Evolutionary conservation across 2,888 invertebrate genomes (phyloP).

Genomic region (Notodonta dromedarius): DNA sequence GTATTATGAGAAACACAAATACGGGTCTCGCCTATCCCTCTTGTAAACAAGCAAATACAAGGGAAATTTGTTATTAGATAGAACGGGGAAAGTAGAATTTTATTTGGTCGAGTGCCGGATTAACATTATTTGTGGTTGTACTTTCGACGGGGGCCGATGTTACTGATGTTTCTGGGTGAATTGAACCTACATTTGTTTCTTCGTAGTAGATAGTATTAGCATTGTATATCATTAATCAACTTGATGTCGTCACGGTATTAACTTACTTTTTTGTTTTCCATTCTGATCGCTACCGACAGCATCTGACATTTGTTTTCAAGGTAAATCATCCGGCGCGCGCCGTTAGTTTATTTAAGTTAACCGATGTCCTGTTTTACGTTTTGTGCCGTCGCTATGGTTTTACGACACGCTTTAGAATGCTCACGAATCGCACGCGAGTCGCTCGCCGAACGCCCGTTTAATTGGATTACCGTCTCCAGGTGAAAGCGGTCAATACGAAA

Average conservation of each 20-base stretch:
- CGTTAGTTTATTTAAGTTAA: constrained; percentile 46
- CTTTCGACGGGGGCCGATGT: constrained; percentile 2
- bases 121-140: neutral
- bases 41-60: constrained; percentile 4
- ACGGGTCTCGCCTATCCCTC: constrained; percentile 1
- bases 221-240: constrained; percentile 23
- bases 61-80: constrained; percentile 2
- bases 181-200: constrained; percentile 3
- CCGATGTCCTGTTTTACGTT: constrained; percentile 39
- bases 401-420: constrained; percentile 52
- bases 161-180: neutral
- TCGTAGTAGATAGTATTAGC: constrained; percentile 7
- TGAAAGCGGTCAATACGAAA: constrained; percentile 94
- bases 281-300: constrained; percentile 80
- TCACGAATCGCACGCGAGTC: constrained; percentile 25
- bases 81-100: constrained; percentile 5
- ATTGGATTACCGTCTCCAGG: constrained; percentile 66
- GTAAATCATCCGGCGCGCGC: constrained; percentile 65
- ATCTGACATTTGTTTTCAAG: constrained; percentile 81
- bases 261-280: constrained; percentile 62
- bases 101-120: constrained; percentile 6
- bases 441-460: constrained; percentile 21
- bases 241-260: constrained; percentile 40
- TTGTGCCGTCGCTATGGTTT: constrained; percentile 54
- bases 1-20: constrained; percentile 5